phyloP scores from a whole-genome alignment of 1,140 invertebrate genomes.

The Homalodisca vitripennis region DNA sequence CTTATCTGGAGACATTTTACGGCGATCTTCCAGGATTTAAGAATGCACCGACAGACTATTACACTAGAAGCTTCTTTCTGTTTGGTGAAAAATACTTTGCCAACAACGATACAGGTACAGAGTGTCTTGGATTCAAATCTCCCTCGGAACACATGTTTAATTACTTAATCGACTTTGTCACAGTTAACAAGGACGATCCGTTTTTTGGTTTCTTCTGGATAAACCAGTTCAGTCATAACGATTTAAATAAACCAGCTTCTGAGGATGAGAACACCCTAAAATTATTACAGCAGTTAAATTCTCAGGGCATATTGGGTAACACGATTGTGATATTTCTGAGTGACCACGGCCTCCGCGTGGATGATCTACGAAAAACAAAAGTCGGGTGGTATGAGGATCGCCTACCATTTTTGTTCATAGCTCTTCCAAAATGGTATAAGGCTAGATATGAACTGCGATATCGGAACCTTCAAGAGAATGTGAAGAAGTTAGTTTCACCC shows the following conservation, averaged over 20 bases:
- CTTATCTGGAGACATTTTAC: slow-evolving; percentile 75
- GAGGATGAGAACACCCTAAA: slow-evolving; percentile 61
- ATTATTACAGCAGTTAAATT: slow-evolving; percentile 60
- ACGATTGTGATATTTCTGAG: slow-evolving; percentile 81
- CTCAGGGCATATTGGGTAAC: slow-evolving; percentile 59
- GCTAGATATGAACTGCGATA: slow-evolving; percentile 60
- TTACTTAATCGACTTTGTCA: slow-evolving; percentile 54
- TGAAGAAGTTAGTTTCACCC: slow-evolving; percentile 74
- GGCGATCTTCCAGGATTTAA: slow-evolving; percentile 76
- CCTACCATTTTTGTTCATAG: slow-evolving; percentile 73
- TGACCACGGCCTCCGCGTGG: slow-evolving; percentile 92
- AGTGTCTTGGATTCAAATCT: slow-evolving; percentile 38
- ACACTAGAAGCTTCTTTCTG: slow-evolving; percentile 70
- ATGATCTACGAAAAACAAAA: slow-evolving; percentile 72
- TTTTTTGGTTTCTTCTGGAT: slow-evolving; percentile 80
- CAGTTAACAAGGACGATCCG: slow-evolving; percentile 52
- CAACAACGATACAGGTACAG: slow-evolving; percentile 34
- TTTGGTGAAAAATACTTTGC: slow-evolving; percentile 51
- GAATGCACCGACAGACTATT: slow-evolving; percentile 78
- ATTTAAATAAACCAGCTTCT: slow-evolving; percentile 65
- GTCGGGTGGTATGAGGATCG: slow-evolving; percentile 87
- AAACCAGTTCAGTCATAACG: slow-evolving; percentile 73
- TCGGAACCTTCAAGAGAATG: slow-evolving; percentile 68
- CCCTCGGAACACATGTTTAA: slow-evolving; percentile 39
- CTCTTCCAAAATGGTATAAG: slow-evolving; percentile 72